Percentiles rank a stretch among this genome's conserved stretches.
These are phyloP conservation scores for Oxytorus armatus DNA, from an alignment of 2,888 invertebrate species.

Conservation along the genomic window DNA sequence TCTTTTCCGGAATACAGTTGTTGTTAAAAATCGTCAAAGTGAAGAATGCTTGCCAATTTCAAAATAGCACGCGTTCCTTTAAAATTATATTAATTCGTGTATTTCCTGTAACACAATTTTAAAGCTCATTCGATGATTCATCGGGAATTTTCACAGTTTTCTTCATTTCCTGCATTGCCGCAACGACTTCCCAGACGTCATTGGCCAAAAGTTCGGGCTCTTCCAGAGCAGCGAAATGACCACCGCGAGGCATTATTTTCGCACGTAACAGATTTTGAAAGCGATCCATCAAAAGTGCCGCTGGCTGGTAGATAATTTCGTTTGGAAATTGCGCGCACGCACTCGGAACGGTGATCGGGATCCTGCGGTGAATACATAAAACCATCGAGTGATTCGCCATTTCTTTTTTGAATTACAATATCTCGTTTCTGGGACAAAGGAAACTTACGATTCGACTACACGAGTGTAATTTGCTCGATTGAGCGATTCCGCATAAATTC, in stretches of 20 bases:
- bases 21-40: too few species aligned
- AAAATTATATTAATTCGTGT: too few species aligned
- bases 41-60: too few species aligned
- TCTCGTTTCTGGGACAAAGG: too few species aligned
- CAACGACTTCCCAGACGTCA: constrained; percentile 77
- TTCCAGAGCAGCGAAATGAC: constrained; percentile 82
- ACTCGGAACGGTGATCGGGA: constrained; percentile 76
- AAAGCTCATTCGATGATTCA: neutral
- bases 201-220: constrained; percentile 79
- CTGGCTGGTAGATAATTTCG: constrained; percentile 76
- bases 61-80: too few species aligned
- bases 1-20: too few species aligned
- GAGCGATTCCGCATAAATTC: constrained; percentile 88
- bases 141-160: neutral
- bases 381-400: neutral
- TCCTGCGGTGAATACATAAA: constrained; percentile 54
- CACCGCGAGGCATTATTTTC: constrained; percentile 78
- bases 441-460: constrained; percentile 84
- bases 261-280: constrained; percentile 78
- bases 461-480: constrained; percentile 78
- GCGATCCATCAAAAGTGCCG: constrained; percentile 75
- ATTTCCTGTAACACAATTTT: neutral
- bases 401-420: too few species aligned
- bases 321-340: constrained; percentile 80
- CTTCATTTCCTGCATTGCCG: constrained; percentile 64